A percentile compares a stretch with the other conserved stretches of the same genome.
These are phyloP conservation scores for Osmerus mordax DNA, from an alignment of 2,113 vertebrate species.

Conservation along the genomic window DNA sequence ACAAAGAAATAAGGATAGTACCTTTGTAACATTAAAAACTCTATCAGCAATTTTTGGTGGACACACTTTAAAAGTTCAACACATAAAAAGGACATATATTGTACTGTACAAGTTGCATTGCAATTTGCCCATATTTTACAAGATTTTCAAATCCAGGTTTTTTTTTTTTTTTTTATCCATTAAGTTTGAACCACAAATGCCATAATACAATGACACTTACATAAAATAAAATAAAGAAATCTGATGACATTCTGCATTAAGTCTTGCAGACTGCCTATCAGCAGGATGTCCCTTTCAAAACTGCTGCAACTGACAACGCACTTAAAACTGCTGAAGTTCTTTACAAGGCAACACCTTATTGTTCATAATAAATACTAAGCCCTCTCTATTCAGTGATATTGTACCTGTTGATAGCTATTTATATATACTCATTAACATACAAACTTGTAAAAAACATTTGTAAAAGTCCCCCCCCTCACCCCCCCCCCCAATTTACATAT, in stretches of 20 bases:
- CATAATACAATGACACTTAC: conserved; percentile 74
- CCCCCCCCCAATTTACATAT: conserved; percentile 21
- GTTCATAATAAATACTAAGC: conserved; percentile 72
- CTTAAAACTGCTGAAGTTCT: conserved; percentile 66
- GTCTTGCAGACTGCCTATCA: conserved; percentile 38
- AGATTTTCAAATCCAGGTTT: conserved; percentile 76
- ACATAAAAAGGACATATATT: conserved; percentile 83
- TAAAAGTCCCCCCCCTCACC: conserved; percentile 39
- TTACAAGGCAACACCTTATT: conserved; percentile 79
- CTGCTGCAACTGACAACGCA: conserved; percentile 76
- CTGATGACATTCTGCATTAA: conserved; percentile 70
- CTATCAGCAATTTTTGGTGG: conserved; percentile 78
- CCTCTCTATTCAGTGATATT: conserved; percentile 68
- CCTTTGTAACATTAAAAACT: conserved; percentile 86
- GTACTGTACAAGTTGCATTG: conserved; percentile 90
- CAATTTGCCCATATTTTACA: conserved; percentile 90
- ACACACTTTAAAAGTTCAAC: conserved; percentile 77
- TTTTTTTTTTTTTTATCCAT: conserved; percentile 57
- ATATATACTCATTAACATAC: conserved; percentile 55
- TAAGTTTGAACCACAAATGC: conserved; percentile 82
- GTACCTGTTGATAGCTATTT: conserved; percentile 79
- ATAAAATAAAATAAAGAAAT: conserved; percentile 74
- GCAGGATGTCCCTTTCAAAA: conserved; percentile 65
- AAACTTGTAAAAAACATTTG: conserved; percentile 57
- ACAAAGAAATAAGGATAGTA: conserved; percentile 80